Conservation (phyloP, 2,113 vertebrate species). For the Ciconia stormi region DNA sequence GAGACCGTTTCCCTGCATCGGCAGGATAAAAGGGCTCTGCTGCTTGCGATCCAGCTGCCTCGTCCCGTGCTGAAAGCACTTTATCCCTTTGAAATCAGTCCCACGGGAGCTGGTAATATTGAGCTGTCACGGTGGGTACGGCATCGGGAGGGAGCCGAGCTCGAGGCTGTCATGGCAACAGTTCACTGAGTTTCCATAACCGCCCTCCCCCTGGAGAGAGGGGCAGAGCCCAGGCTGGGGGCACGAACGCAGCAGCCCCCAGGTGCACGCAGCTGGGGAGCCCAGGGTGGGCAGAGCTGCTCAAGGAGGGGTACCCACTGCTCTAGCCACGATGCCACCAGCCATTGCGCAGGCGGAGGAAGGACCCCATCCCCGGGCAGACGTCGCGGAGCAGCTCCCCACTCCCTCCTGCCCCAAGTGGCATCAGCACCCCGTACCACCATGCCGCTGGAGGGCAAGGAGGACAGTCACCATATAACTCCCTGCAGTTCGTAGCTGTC, state of each 20-base stretch:
- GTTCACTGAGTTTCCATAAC: neutral
- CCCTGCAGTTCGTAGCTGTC: neutral
- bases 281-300: neutral
- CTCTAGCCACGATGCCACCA: fast-evolving
- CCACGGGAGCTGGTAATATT: neutral
- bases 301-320: neutral
- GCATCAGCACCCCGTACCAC: neutral
- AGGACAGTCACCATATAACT: neutral
- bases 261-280: neutral
- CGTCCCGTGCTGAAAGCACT: neutral
- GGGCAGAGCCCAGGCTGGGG: neutral
- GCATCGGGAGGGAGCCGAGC: neutral
- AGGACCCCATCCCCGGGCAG: neutral
- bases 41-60: neutral
- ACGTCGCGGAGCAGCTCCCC: neutral
- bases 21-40: neutral
- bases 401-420: neutral
- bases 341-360: neutral
- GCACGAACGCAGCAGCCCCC: neutral
- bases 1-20: neutral
- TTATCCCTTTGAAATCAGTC: neutral
- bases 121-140: neutral
- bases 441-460: fast-evolving
- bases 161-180: conserved; percentile 42
- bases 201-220: fast-evolving